Conservation (phyloP, 1,140 invertebrate species). For the Mya arenaria region DNA sequence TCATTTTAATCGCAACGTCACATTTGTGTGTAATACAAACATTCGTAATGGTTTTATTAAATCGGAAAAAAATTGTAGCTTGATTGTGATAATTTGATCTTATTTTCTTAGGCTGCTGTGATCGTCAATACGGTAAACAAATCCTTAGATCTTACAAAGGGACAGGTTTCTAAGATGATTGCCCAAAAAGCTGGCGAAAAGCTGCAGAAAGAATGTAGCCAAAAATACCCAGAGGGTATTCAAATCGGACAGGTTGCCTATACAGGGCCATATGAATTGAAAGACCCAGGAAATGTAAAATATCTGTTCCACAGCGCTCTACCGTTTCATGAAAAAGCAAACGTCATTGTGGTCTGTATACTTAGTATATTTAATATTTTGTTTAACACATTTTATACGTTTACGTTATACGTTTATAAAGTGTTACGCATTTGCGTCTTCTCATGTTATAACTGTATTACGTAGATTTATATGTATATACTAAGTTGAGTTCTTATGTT, state of each 20-base stretch:
- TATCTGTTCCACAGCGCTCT: conserved; percentile 25
- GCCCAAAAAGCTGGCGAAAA: conserved; percentile 3
- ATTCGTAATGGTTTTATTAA: too few relatives aligned
- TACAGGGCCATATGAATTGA: conserved; percentile 17
- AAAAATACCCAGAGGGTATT: conserved; percentile 32
- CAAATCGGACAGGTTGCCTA: conserved; percentile 1
- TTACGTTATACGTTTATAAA: too few relatives aligned
- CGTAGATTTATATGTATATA: too few relatives aligned
- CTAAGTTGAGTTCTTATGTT: too few relatives aligned
- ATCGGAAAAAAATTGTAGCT: too few relatives aligned
- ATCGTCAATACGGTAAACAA: conserved; percentile 37
- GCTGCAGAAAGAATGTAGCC: conserved; percentile 31
- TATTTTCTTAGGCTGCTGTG: conserved; percentile 28
- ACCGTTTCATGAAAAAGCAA: not conserved
- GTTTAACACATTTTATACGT: too few relatives aligned
- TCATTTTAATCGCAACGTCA: too few relatives aligned
- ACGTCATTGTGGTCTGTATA: not conserved
- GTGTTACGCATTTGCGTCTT: too few relatives aligned
- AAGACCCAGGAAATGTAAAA: conserved; percentile 3
- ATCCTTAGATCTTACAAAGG: not conserved
- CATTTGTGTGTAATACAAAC: too few relatives aligned
- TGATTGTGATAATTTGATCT: not conserved
- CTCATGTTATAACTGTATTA: too few relatives aligned
- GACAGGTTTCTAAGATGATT: not conserved
- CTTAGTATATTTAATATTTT: too few relatives aligned